Evolutionary conservation across 2,888 invertebrate species (phyloP), one percentile per base, ranked within the genome.

Genomic region (Calliscelio sp.): DNA sequence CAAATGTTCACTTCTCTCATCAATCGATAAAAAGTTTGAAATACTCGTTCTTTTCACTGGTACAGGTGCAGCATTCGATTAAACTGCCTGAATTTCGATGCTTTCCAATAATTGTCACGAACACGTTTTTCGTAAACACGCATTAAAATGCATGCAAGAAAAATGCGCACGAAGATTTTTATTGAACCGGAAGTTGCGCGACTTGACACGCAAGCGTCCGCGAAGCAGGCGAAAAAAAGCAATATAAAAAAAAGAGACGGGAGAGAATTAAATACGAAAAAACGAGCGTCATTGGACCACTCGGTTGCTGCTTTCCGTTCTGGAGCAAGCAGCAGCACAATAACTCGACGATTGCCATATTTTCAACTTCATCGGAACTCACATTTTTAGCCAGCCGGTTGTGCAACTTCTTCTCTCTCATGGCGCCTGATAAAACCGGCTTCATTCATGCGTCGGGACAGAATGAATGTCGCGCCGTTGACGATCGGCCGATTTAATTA

Each of bases 361-460:
- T 80, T 80, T 79, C 70, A 61, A 66, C 82, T 80, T 41, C 65
- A 49, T 84, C 79, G 79, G 73, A 84, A 80, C 82, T 80, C 61
- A 80, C 70, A 74, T 83, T 85, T 86, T 81, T 81, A 81, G 81
- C 79, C 75, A 68, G 78, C 63, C 70, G 77, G 79, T 86, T 85
- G 82, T 86, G 82, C 85, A 85, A 85, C 83, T 81, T 77, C 83
- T 81, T 71, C 61, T 81, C 83, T 77, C 68, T 84, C 66, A 81
- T 85, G 84, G 86, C 86, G 87, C 87, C 86, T 85, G 77, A 85
- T 79, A 73, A 84, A 86, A 86, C 86, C 84, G 87, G 86, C 86
- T 86, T 75, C 81, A 85, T 86, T 86, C 83, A 87, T 85, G 74
- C 75, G 75, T 66, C 73, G 77, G 59, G 57, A 61, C 80, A 73